phyloP scores from a whole-genome alignment of 2,113 vertebrate genomes.

The Aplodontia rufa region DNA sequence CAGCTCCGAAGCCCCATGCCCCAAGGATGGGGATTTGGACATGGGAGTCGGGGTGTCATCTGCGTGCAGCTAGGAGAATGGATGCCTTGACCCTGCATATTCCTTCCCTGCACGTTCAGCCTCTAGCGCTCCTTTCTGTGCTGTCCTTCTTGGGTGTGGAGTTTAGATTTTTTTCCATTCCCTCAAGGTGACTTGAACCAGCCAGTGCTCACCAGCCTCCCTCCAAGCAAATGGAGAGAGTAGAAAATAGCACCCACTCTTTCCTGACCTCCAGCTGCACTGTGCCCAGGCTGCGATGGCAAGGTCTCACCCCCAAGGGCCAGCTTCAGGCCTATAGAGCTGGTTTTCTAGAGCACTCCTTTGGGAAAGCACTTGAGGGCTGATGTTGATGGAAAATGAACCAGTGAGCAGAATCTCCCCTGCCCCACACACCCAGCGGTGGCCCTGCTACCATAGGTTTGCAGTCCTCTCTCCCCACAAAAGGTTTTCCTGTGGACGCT shows the following conservation, averaged over 20 bases:
- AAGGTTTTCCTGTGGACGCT: background rate
- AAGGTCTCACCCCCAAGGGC: background rate
- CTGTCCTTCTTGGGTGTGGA: conserved; percentile 47
- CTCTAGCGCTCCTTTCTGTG: conserved; percentile 42
- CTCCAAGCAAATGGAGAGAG: background rate
- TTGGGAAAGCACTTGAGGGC: background rate
- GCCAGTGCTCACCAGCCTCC: conserved; percentile 38
- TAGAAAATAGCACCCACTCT: conserved; percentile 60
- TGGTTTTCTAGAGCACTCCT: background rate
- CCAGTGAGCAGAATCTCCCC: background rate
- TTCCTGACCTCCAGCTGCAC: conserved; percentile 51
- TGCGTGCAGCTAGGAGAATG: background rate
- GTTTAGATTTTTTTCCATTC: conserved; percentile 57
- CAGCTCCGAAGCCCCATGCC: conserved; percentile 30
- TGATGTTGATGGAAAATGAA: background rate
- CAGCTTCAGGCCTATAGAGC: background rate
- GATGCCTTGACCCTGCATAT: background rate
- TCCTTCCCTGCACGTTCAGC: background rate
- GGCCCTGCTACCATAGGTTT: accelerated
- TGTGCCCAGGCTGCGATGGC: accelerated
- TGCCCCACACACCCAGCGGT: background rate
- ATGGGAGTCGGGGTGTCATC: background rate
- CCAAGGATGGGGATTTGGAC: background rate
- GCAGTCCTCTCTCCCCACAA: accelerated
- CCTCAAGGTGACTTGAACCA: conserved; percentile 61